Conservation (phyloP, 1,140 invertebrate genomes). For the Solenopsis invicta region DNA sequence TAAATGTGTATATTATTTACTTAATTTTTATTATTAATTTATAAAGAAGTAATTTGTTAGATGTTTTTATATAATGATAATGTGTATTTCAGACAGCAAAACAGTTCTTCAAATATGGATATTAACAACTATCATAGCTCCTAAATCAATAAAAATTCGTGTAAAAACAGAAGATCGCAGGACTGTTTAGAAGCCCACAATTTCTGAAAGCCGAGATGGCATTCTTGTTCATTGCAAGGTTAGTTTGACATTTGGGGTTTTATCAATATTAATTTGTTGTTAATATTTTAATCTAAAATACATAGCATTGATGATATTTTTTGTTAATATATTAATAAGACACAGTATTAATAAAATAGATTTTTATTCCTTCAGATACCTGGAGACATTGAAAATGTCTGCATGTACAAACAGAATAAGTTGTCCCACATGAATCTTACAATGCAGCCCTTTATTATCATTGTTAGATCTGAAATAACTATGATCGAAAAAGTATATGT, state of each 20-base stretch:
- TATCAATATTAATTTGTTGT: no score
- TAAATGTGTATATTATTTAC: neutral
- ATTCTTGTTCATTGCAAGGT: conserved; percentile 28
- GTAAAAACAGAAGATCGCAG: neutral
- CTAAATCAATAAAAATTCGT: neutral
- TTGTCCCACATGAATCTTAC: conserved; percentile 19
- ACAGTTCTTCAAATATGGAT: conserved; percentile 3
- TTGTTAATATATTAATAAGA: no score
- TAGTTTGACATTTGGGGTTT: neutral
- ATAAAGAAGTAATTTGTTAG: neutral
- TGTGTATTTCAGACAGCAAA: neutral
- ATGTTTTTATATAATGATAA: no score
- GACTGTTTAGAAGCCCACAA: conserved; percentile 5
- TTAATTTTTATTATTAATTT: neutral
- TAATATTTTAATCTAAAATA: no score
- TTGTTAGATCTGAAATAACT: no score
- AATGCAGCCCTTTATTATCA: neutral
- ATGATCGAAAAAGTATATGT: no score
- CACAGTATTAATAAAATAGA: no score
- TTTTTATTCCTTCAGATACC: neutral
- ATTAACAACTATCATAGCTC: neutral
- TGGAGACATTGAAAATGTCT: conserved; percentile 6
- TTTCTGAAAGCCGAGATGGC: conserved; percentile 24
- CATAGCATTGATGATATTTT: no score
- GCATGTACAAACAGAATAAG: neutral